These are phyloP conservation scores for Saxicola maurus DNA, from an alignment of 2,797 vertebrate genomes.

Conservation along the genomic window DNA sequence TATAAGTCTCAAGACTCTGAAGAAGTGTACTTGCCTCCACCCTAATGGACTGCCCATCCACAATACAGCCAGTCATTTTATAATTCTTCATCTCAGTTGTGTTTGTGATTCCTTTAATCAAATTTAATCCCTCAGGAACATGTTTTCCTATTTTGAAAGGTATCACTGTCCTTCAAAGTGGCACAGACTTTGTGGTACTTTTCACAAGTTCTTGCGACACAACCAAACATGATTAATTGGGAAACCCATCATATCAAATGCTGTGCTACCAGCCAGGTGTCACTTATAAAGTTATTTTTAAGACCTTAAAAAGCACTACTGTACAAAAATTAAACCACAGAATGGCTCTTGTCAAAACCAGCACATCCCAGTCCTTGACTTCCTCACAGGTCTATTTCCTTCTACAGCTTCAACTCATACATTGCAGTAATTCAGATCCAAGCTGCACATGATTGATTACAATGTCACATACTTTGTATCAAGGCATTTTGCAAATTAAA, in stretches of 20 bases:
- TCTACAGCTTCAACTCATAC: not conserved
- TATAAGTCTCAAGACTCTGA: not conserved
- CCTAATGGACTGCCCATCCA: not conserved
- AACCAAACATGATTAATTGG: not conserved
- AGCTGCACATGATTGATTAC: rapidly evolving
- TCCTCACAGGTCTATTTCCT: not conserved
- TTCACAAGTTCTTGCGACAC: not conserved
- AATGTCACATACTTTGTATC: not conserved
- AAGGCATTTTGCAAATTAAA: not conserved
- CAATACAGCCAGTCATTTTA: not conserved
- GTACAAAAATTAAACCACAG: not conserved
- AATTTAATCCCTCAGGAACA: not conserved
- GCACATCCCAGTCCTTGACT: not conserved
- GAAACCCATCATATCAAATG: not conserved
- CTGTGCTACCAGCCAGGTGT: rapidly evolving
- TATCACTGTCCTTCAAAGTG: not conserved
- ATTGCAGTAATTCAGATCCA: not conserved
- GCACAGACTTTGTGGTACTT: not conserved
- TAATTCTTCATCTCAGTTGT: not conserved
- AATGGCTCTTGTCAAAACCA: not conserved
- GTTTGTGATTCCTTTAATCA: not conserved
- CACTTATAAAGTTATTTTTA: not conserved
- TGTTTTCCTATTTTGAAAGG: not conserved
- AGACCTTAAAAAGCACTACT: not conserved
- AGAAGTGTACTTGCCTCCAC: not conserved